Conservation (phyloP, 53 echinoderm and acorn worm genomes). For the Paracentrotus lividus region DNA sequence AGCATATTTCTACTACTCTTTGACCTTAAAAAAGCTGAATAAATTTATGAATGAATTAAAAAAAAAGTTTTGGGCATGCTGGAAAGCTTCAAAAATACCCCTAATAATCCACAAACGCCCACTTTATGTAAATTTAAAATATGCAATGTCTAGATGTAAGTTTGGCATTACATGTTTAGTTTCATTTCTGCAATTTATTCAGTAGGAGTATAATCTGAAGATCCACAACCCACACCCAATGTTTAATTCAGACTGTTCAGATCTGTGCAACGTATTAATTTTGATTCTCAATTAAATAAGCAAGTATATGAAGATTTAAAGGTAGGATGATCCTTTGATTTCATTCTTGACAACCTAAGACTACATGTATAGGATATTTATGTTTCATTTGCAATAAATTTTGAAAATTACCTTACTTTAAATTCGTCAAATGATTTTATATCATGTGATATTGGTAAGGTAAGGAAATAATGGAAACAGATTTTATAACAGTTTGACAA, state of each 20-base stretch:
- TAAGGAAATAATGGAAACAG: too few species aligned
- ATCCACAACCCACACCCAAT: not conserved
- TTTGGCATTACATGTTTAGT: not conserved
- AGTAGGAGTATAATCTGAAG: constrained; percentile 2
- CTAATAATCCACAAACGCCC: not conserved
- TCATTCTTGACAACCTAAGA: too few species aligned
- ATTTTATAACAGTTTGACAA: too few species aligned
- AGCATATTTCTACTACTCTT: too few species aligned
- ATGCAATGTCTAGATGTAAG: not conserved
- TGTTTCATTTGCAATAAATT: too few species aligned
- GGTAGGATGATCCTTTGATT: too few species aligned
- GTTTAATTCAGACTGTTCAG: constrained; percentile 5
- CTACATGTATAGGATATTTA: too few species aligned
- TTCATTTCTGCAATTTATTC: not conserved
- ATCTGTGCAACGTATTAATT: not conserved
- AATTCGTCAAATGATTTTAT: too few species aligned
- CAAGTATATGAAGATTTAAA: not conserved
- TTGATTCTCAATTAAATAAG: not conserved
- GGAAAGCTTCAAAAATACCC: not conserved
- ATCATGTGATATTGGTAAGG: too few species aligned
- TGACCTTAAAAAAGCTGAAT: too few species aligned
- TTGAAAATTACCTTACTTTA: too few species aligned
- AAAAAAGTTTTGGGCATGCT: not conserved
- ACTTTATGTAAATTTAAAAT: not conserved
- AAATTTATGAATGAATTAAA: not conserved